Evolutionary conservation across 2,888 invertebrate genomes (phyloP).

Genomic region (Lasioglossum leucozonium): DNA sequence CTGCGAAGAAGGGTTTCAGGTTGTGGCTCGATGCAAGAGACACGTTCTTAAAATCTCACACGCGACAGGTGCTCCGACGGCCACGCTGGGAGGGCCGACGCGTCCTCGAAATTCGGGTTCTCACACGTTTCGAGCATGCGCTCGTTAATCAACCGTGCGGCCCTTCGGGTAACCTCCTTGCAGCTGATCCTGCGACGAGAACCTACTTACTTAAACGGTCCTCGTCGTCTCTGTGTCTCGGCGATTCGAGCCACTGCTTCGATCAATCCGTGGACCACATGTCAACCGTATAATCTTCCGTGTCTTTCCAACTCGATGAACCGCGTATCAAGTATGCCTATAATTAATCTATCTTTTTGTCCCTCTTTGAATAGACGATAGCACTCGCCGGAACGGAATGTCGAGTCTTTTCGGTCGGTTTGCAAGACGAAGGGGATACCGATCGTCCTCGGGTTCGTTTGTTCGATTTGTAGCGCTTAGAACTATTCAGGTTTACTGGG

Average conservation of each 20-base stretch:
- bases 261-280: conserved; percentile 17
- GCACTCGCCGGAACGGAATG: background rate
- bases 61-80: conserved; percentile 61
- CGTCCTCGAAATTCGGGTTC: conserved; percentile 59
- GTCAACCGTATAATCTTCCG: conserved; percentile 1
- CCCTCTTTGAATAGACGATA: background rate
- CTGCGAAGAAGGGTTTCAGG: conserved; percentile 9
- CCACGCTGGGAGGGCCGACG: conserved; percentile 59
- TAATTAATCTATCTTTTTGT: background rate
- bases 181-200: conserved; percentile 36
- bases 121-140: conserved; percentile 61
- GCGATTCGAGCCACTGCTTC: background rate
- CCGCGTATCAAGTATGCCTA: background rate
- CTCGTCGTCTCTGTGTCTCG: background rate
- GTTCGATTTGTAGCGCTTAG: background rate
- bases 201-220: conserved; percentile 27
- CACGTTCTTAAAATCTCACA: conserved; percentile 43
- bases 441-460: background rate
- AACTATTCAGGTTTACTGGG: background rate
- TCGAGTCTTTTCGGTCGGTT: no score
- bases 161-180: conserved; percentile 54
- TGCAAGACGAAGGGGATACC: no score
- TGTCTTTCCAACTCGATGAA: background rate
- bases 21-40: conserved; percentile 9
- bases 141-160: conserved; percentile 65